Evolutionary conservation across 2,888 invertebrate species (phyloP), one percentile per base, ranked within the genome.

Genomic region (Rapana venosa): DNA sequence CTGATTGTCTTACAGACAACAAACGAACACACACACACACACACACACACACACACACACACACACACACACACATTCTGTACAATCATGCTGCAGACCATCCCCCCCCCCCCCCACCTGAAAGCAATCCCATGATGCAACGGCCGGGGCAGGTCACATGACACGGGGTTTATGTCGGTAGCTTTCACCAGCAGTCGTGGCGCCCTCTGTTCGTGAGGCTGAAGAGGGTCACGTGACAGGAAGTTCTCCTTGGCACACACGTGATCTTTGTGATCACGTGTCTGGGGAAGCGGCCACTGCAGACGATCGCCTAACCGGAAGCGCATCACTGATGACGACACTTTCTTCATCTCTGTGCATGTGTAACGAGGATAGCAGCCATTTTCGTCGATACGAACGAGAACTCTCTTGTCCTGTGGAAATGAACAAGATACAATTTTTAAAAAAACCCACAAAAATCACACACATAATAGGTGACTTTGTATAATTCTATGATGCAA

Each of bases 291-390:
- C 0, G 94, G 95, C 95, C 94, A 95, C 17, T 92, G 91, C 8
- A 94, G 91, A 15, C 94, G 92, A 87, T 93, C 92, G 13, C 94
- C 93, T 32, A 95, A 86, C n/a, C 94, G 91, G 89, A 93, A 94
- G 26, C 93, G 92, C 84, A 94, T 93, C 0, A 93, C 93, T 0
- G 94, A 93, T 13, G 94, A 93, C 11, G 93, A 92, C 8, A 92
- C 90, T 84, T 94, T 93, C 87, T 90, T 92, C 83, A 93, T 92
- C 89, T 95, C 94, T 36, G 94, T 90, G 90, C 95, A 95, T 0
- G 94, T 93, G 88, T 93, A 94, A 26, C 94, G 92, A 17, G 95
- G 95, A 84, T 93, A 94, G 90, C 95, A 95, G 22, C 95, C 95
- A 79, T 95, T 94, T 36, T 93, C 93, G 91, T 94, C 94, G 20